These are phyloP conservation scores for Siphlonurus alternatus DNA, from an alignment of 2,888 invertebrate species.

Conservation along the genomic window DNA sequence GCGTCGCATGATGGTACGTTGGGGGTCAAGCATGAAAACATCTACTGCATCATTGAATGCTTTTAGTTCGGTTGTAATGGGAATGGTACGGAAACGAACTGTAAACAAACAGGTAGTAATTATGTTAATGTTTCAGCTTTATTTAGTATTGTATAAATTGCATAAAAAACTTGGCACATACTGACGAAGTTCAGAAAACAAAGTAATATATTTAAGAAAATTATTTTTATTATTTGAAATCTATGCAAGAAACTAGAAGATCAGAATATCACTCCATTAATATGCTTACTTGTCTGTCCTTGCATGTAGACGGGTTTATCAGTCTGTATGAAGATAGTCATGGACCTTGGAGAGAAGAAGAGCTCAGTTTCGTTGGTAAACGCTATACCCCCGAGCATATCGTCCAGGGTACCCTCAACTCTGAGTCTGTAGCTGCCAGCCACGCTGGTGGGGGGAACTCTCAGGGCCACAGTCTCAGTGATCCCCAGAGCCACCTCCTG, in stretches of 20 bases:
- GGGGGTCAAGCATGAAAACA: conserved; percentile 81
- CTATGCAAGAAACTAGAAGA: no score
- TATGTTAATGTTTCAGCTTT: neutral
- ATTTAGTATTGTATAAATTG: conserved; percentile 6
- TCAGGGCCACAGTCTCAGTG: conserved; percentile 77
- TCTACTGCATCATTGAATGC: conserved; percentile 84
- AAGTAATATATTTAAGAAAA: no score
- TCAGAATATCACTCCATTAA: no score
- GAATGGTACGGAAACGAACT: conserved; percentile 79
- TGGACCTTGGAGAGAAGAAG: conserved; percentile 71
- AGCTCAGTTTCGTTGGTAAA: conserved; percentile 79
- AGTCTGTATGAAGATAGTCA: conserved; percentile 89
- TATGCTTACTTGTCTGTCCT: conserved; percentile 51
- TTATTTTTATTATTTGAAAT: no score
- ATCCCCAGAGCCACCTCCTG: conserved; percentile 72
- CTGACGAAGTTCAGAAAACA: neutral
- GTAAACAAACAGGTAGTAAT: conserved; percentile 15
- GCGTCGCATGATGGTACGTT: conserved; percentile 68
- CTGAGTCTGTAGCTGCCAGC: conserved; percentile 68
- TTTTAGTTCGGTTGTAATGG: conserved; percentile 80
- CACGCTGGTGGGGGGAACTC: conserved; percentile 69
- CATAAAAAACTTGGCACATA: conserved; percentile 2
- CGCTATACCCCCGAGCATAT: conserved; percentile 68
- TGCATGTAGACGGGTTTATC: conserved; percentile 94
- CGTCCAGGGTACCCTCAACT: conserved; percentile 62